These are phyloP conservation scores for Atherinosoma microstoma DNA, from an alignment of 2,797 vertebrate genomes.

Conservation along the genomic window DNA sequence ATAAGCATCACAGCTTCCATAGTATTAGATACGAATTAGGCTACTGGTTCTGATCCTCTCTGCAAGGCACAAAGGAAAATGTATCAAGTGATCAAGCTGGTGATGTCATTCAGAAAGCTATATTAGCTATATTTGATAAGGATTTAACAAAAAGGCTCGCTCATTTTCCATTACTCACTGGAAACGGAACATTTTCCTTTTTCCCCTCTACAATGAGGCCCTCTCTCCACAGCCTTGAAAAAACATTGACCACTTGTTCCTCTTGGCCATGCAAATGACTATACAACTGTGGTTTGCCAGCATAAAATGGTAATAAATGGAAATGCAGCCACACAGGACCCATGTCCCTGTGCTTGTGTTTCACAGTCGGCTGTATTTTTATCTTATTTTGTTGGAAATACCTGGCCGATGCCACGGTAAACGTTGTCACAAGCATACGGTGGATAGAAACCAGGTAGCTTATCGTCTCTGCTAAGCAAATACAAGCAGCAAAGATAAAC, in stretches of 20 bases:
- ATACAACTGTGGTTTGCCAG: slow-evolving; percentile 33
- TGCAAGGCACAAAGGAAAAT: slow-evolving; percentile 37
- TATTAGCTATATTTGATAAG: slow-evolving; percentile 54
- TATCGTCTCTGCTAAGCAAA: slow-evolving; percentile 61
- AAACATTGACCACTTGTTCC: slow-evolving; percentile 71
- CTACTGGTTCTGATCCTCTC: slow-evolving; percentile 41
- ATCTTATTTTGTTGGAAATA: slow-evolving; percentile 38
- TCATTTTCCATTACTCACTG: slow-evolving; percentile 71
- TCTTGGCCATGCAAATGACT: slow-evolving; percentile 72
- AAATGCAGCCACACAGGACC: slow-evolving; percentile 60
- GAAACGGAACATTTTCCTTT: slow-evolving; percentile 62
- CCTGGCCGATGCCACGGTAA: slow-evolving; percentile 39
- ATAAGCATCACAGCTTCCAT: slow-evolving; percentile 44
- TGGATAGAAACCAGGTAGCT: slow-evolving; percentile 61
- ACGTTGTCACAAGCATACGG: slow-evolving; percentile 30
- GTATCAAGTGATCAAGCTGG: slow-evolving; percentile 16
- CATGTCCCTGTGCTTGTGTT: slow-evolving; percentile 16
- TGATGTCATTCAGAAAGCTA: slow-evolving; percentile 35
- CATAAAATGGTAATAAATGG: slow-evolving; percentile 70
- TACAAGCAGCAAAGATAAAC: slow-evolving; percentile 64
- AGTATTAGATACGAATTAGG: slow-evolving; percentile 60
- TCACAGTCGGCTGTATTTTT: slow-evolving; percentile 40
- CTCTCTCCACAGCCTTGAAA: slow-evolving; percentile 59
- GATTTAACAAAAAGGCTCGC: slow-evolving; percentile 27
- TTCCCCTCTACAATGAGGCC: slow-evolving; percentile 58